Conservation (phyloP, 2,113 vertebrate species). For the Odontesthes bonariensis region DNA sequence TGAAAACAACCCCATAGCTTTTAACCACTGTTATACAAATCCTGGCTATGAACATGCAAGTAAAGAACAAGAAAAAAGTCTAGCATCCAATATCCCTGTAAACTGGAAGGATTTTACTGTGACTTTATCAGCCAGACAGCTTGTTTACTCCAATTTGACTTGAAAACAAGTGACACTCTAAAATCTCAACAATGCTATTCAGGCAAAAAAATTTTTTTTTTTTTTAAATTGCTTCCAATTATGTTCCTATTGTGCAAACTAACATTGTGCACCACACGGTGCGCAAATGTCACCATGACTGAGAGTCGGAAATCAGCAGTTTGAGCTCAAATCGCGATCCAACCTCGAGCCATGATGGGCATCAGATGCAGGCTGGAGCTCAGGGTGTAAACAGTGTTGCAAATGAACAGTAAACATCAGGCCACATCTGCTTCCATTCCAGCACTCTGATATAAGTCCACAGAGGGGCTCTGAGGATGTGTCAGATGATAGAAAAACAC, state of each 20-base stretch:
- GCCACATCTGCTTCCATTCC: constrained; percentile 52
- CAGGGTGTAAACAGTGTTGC: constrained; percentile 28
- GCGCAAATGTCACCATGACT: constrained; percentile 10
- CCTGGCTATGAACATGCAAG: too few species aligned
- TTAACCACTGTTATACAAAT: too few species aligned
- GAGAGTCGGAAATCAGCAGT: neutral
- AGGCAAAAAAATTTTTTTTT: neutral
- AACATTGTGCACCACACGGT: neutral
- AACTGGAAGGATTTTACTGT: too few species aligned
- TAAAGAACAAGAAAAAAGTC: too few species aligned
- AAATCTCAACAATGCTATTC: constrained; percentile 1
- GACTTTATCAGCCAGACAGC: too few species aligned
- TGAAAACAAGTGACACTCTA: too few species aligned
- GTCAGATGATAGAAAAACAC: neutral
- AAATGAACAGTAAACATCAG: constrained; percentile 62
- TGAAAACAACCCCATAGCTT: too few species aligned
- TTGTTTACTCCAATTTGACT: too few species aligned
- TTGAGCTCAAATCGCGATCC: constrained; percentile 41
- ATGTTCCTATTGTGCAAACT: neutral
- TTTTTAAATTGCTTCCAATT: neutral
- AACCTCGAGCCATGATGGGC: constrained; percentile 24
- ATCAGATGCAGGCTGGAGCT: constrained; percentile 21
- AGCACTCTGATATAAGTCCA: neutral
- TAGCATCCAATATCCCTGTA: too few species aligned
- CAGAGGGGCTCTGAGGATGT: neutral